Base-by-base conservation (phyloP, 2,113 vertebrate species). In the Cyphomyrus plagiostoma region DNA sequence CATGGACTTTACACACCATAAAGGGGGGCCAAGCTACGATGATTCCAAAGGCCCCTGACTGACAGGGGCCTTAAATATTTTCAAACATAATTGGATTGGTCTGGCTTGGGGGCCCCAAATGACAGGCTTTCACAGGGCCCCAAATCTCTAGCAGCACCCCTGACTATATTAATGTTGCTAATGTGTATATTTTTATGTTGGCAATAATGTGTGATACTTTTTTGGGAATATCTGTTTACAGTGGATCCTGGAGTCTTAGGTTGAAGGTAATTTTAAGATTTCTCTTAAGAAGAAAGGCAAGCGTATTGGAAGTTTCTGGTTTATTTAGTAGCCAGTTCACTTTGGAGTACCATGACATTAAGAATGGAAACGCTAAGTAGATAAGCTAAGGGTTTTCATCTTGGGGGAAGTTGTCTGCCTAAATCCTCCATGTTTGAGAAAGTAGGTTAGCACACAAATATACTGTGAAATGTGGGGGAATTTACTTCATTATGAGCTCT, bases 371-470 rank as follows among this genome's bases (percentile, higher is more conserved):
- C 48, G 1, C 66, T 74, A 89, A 89, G 66, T 89, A 89, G 74
- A 82, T 89, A 83, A 83, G 30, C 52, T 26, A 35, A 56, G 50
- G 30, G 21, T 26, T 53, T 42, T 53, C 70, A 52, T 52, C 49
- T 42, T 39, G 23, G 49, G 48, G 19, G n/a, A 89, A 83, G 39
- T 19, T 45, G 52, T 84, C 52, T 58, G 74, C 50, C 17, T 48
- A 82, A 82, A 52, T 58, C 10, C 80, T 45, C 70, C 88, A 85
- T 89, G 77, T 66, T 80, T 70, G 77, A 91, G 88, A 89, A 89
- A 90, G 50, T 62, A 90, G 74, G 66, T 87, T 89, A 53, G 83
- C 48, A 62, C 88, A 88, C 9, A 85, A 84, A 45, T 26, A 83
- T 42, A 46, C 19, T 19, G 21, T 46, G 46, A 88, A 46, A 21